Evolutionary conservation across 92 coral and sea anemone species (phyloP).

Genomic region (Parazoanthus atlanticus): DNA sequence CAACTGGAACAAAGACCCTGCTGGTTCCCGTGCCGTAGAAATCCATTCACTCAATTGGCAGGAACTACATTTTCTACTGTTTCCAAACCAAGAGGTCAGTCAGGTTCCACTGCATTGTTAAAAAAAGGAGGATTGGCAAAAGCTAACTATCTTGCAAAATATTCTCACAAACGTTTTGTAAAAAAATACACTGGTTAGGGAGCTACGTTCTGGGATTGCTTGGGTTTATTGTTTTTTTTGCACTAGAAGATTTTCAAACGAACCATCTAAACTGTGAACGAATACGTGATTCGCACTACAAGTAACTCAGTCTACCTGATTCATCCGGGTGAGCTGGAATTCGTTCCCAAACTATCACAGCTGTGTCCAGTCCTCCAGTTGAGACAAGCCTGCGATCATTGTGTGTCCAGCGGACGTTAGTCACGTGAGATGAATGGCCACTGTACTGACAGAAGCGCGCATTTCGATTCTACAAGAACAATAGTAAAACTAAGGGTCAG

Average conservation of each 20-base stretch:
- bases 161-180: too few species aligned
- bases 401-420: constrained; percentile 96
- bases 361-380: constrained; percentile 98
- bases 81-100: too few species aligned
- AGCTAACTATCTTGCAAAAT: too few species aligned
- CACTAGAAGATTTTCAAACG: background rate
- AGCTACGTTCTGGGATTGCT: too few species aligned
- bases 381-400: constrained; percentile 94
- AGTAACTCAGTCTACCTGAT: constrained; percentile 51
- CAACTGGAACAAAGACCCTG: too few species aligned
- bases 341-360: constrained; percentile 95
- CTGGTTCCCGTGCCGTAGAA: too few species aligned
- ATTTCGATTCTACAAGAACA: constrained; percentile 66
- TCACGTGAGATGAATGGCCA: constrained; percentile 99
- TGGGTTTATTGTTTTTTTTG: background rate
- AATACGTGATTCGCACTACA: background rate
- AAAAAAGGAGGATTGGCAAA: too few species aligned
- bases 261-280: background rate
- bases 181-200: too few species aligned
- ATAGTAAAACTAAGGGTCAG: background rate
- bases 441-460: constrained; percentile 78
- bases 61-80: too few species aligned
- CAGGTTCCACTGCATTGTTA: too few species aligned
- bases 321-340: constrained; percentile 68
- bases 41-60: too few species aligned